Evolutionary conservation across 2,113 vertebrate genomes (phyloP), one percentile per base, ranked within the genome.

Genomic region (Trachemys scripta): DNA sequence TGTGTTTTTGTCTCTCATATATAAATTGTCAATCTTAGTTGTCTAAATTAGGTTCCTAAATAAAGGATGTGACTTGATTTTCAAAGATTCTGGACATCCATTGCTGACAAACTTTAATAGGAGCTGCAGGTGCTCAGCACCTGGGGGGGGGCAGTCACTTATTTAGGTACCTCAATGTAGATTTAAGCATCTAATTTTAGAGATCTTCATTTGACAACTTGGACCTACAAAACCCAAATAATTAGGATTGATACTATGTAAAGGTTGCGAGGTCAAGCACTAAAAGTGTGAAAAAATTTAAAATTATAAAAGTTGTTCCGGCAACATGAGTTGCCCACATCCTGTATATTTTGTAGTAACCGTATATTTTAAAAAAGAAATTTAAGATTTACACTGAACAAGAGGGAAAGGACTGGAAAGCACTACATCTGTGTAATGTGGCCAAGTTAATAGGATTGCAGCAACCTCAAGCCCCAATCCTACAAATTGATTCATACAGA

Each of bases 311-410:
- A n/a, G 95, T 92, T 95, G 95, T 88, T 94, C 88, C 65, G 85
- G 89, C 87, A 87, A 84, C 89, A 85, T 75, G 56, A 88, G n/a
- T 85, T 92, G 83, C 95, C 92, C 94, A 96, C 95, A 97, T 96
- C 96, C 96, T 93, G 94, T 38, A n/a, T 0, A 0, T 89, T 86
- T 85, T 85, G 72, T 53, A 91, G 96, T 45, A 2, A 88, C 93
- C 6, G 0, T 90, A 86, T 78, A 27, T 78, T 47, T 78, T 47
- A 3, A 24, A 47, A 47, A 27, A 47, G 17, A 20, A 25, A 24
- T 45, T 47, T 72, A 38, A 80, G 85, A 62, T 62, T 92, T 1
- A 6, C 51, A 84, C 27, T 47, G 59, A 75, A 79, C 0, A 3
- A 50, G 42, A 17, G 54, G 42, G 72, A 86, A 56, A 89, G 51